Evolutionary conservation across 2,888 invertebrate genomes (phyloP), one percentile per base, ranked within the genome.

Genomic region (Globia sparganii): DNA sequence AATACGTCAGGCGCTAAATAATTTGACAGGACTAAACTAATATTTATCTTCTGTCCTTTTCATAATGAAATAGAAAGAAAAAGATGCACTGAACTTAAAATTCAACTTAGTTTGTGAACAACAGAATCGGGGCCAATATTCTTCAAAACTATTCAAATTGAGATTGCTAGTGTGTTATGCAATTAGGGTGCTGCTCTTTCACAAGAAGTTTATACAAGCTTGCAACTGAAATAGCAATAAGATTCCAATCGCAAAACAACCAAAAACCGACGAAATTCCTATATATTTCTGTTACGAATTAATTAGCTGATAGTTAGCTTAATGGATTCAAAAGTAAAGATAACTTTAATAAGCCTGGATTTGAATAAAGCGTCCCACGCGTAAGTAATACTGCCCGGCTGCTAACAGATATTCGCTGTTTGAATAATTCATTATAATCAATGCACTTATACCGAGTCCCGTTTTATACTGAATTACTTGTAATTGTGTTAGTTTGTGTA

Each of bases 401-500:
- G 84, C 78, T 77, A 81, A 81, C 83, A 83, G 86, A 89, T 90
- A 93, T 93, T 93, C 92, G 91, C 93, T 74, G 83, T 87, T 93
- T 95, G 95, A 95, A 95, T 95, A 91, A 95, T 95, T 95, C 95
- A 95, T 95, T 94, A 93, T 95, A 94, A 95, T 95, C 94, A 94
- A 92, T 94, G 94, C 95, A 94, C 93, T 94, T 94, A 93, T 68
- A 88, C 88, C 64, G n/a, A 85, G 89, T 89, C 86, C 91, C 91
- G 92, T 91, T 92, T 88, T 83, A 78, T 88, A 85, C 79, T 84
- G 74, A 77, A 83, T 85, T 84, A 84, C 85, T 84, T 84, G 82
- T 84, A 81, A 84, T 85, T 84, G 71, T 84, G 59, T 73, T 28
- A 21, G 77, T 72, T 75, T 53, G 59, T 75, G 71, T 71, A 49